Conservation (phyloP, 1,140 invertebrate genomes). For the Orchesella cincta region DNA sequence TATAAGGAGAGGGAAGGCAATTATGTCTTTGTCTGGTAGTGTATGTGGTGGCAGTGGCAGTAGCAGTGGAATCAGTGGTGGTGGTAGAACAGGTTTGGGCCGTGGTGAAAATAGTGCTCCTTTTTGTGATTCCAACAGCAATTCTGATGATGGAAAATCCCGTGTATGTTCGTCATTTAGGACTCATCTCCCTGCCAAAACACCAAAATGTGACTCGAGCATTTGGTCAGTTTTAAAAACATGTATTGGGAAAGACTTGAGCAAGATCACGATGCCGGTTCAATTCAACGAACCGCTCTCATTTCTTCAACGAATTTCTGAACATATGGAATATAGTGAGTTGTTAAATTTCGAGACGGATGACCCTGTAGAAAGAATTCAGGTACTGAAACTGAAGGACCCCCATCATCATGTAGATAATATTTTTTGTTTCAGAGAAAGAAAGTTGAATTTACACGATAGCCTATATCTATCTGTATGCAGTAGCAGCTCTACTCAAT, state of each 20-base stretch:
- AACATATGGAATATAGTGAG: conserved; percentile 91
- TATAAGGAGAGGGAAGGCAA: no score
- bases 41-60: background rate
- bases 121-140: background rate
- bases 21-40: background rate
- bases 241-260: conserved; percentile 92
- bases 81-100: background rate
- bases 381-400: conserved; percentile 61
- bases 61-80: background rate
- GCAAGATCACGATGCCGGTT: conserved; percentile 96
- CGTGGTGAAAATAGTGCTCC: background rate
- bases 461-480: no score
- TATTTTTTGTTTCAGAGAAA: no score
- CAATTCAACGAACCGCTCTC: conserved; percentile 95
- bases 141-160: conserved; percentile 1
- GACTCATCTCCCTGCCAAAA: conserved; percentile 43
- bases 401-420: no score
- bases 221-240: conserved; percentile 93
- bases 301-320: conserved; percentile 90
- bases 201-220: conserved; percentile 72
- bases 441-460: no score
- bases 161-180: conserved; percentile 23
- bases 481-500: no score
- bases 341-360: conserved; percentile 77
- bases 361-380: conserved; percentile 77